A percentile compares a stretch with the other conserved stretches of the same genome.
Conservation (phyloP, 2,888 invertebrate genomes). For the Zele albiditarsus region DNA sequence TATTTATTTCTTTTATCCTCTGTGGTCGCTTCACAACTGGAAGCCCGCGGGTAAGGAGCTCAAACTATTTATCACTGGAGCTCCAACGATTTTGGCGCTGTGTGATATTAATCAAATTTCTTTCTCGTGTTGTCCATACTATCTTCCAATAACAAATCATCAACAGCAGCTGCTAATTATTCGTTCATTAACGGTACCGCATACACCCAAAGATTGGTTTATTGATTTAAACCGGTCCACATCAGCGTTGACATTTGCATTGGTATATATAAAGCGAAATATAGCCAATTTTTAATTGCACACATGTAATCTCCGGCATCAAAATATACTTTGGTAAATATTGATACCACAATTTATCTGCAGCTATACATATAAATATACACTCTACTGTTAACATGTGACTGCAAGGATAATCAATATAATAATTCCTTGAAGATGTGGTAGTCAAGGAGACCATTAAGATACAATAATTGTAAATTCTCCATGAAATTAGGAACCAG, state of each 20-base stretch:
- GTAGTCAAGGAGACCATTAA: slow-evolving; percentile 40
- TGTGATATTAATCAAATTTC: slow-evolving; percentile 42
- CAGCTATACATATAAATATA: slow-evolving; percentile 3
- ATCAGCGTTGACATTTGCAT: slow-evolving; percentile 16
- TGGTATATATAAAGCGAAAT: slow-evolving; percentile 37
- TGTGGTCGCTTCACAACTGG: not conserved
- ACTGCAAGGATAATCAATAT: slow-evolving; percentile 56
- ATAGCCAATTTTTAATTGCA: slow-evolving; percentile 48
- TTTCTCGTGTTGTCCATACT: slow-evolving; percentile 16
- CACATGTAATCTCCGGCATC: slow-evolving; percentile 22
- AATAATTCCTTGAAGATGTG: slow-evolving; percentile 39
- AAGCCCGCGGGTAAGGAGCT: not conserved
- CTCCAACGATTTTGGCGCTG: slow-evolving; percentile 24
- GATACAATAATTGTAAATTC: slow-evolving; percentile 61
- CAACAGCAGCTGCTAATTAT: slow-evolving; percentile 57
- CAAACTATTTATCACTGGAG: slow-evolving; percentile 21
- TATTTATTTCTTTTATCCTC: not conserved
- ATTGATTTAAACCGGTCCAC: slow-evolving; percentile 57
- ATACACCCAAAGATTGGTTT: slow-evolving; percentile 48
- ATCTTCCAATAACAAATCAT: slow-evolving; percentile 20
- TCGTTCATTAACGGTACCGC: slow-evolving; percentile 55
- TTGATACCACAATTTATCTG: slow-evolving; percentile 38
- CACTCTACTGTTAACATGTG: not conserved
- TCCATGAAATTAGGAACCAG: slow-evolving; percentile 56
- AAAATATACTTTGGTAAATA: slow-evolving; percentile 35